A percentile compares a stretch with the other conserved stretches of the same genome.
Evolutionary conservation across 1,140 invertebrate species (phyloP).

Genomic region (Hydropsyche tenuis): DNA sequence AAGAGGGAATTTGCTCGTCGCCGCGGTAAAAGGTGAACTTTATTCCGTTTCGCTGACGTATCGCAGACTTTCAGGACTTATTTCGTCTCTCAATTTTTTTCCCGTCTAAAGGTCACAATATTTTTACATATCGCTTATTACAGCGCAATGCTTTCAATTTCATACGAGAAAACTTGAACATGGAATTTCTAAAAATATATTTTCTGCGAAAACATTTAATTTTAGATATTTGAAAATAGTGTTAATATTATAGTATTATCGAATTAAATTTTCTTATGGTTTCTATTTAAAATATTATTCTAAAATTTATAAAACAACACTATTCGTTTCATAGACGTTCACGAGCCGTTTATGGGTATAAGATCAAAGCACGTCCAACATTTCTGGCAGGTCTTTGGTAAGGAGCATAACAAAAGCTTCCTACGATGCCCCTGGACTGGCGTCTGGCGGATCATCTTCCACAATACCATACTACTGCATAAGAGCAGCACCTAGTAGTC

Average conservation of each 20-base stretch:
- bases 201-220: no score
- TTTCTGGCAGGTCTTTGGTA: constrained; percentile 1
- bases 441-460: constrained; percentile 20
- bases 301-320: no score
- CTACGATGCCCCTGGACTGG: constrained; percentile 5
- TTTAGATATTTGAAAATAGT: no score
- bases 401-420: constrained; percentile 26
- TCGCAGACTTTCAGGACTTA: not conserved
- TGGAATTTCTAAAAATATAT: no score
- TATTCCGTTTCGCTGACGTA: not conserved
- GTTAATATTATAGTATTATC: no score
- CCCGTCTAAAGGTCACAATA: not conserved
- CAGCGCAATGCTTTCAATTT: no score
- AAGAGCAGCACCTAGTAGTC: not conserved
- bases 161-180: no score
- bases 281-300: no score
- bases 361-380: constrained; percentile 9
- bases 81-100: not conserved
- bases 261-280: no score
- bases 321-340: no score
- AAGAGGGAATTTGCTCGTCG: constrained; percentile 17
- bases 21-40: constrained; percentile 7
- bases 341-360: no score
- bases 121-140: no score
- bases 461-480: constrained; percentile 12